phyloP scores from a whole-genome alignment of 2,797 vertebrate genomes.

The Bufotes viridis region DNA sequence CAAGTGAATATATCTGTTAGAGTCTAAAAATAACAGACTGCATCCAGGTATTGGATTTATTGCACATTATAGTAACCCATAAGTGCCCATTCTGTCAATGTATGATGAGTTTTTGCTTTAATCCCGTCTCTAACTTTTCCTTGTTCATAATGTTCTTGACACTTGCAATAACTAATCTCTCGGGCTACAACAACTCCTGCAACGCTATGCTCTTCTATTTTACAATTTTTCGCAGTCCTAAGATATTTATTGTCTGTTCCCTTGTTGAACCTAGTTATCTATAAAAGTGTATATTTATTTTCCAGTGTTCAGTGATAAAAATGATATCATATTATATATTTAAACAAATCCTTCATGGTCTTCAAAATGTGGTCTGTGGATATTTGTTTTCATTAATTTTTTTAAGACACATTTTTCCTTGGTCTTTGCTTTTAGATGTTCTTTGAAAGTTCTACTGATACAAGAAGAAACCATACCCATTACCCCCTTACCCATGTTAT shows the following conservation, averaged over 20 bases:
- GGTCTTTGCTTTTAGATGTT: neutral
- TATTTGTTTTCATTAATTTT: neutral
- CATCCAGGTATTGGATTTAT: conserved; percentile 34
- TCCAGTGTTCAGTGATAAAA: neutral
- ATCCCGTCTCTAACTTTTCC: conserved; percentile 49
- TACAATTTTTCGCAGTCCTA: neutral
- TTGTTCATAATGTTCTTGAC: conserved; percentile 49
- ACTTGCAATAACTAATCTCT: conserved; percentile 52
- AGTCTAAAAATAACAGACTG: conserved; percentile 44
- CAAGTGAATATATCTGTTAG: conserved; percentile 37
- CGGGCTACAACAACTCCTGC: conserved; percentile 31
- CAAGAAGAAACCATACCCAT: too few species aligned
- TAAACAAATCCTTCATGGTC: neutral
- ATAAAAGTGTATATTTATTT: conserved; percentile 8
- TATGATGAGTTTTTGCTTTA: conserved; percentile 49
- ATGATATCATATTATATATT: neutral
- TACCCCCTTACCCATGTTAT: too few species aligned
- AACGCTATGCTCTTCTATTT: conserved; percentile 21
- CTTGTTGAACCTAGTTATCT: neutral
- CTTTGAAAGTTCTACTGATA: too few species aligned
- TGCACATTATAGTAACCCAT: conserved; percentile 46
- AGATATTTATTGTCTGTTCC: neutral
- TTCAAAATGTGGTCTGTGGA: too few species aligned
- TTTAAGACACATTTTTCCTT: neutral
- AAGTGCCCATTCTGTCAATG: conserved; percentile 47